These are phyloP conservation scores for Heterodera filipjevi DNA, from an alignment of 2,888 invertebrate species.

Conservation along the genomic window DNA sequence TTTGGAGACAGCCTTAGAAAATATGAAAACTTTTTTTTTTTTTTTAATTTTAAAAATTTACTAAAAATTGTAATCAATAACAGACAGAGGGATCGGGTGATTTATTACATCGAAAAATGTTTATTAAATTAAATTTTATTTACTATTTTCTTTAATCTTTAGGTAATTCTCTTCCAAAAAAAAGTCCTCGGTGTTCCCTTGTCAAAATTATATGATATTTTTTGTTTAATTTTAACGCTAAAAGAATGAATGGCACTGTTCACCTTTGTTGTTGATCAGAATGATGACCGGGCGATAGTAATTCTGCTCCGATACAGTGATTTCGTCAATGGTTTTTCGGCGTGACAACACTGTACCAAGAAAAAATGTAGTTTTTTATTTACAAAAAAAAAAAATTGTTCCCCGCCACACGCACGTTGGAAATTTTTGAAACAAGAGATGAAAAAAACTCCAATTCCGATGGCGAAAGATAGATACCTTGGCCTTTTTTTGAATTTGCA, in stretches of 20 bases:
- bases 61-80: too few species aligned
- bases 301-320: slow-evolving; percentile 19
- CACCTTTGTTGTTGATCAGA: slow-evolving; percentile 3
- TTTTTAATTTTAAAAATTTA: too few species aligned
- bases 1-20: neutral
- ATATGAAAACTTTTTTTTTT: neutral
- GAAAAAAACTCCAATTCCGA: too few species aligned
- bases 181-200: neutral
- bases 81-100: too few species aligned
- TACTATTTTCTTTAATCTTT: too few species aligned
- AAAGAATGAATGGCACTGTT: neutral
- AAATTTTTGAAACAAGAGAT: too few species aligned
- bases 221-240: neutral
- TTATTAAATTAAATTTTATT: too few species aligned
- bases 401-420: too few species aligned
- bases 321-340: neutral
- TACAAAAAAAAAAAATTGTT: neutral
- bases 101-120: too few species aligned
- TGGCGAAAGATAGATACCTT: too few species aligned
- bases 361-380: neutral
- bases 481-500: too few species aligned
- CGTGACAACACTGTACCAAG: slow-evolving; percentile 5
- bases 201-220: neutral
- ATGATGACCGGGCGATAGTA: slow-evolving; percentile 10
- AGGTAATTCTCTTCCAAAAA: too few species aligned